Evolutionary conservation across 2,113 vertebrate genomes (phyloP), one percentile per base, ranked within the genome.

Genomic region (Laticauda laticaudata): DNA sequence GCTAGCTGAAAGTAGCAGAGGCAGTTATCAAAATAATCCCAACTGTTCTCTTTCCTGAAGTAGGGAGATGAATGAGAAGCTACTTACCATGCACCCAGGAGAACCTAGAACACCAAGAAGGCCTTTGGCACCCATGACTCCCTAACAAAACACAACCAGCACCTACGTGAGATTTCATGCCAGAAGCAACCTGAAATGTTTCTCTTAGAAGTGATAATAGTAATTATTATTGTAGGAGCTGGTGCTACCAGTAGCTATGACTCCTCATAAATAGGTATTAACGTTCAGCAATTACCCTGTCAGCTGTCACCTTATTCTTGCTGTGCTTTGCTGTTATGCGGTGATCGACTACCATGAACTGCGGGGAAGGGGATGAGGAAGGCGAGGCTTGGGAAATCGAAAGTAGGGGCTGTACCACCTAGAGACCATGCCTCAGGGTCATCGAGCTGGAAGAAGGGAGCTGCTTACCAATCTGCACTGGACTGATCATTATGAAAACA

Each of bases 41-140:
- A 69, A 55, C 39, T 85, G 24, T 2, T 18, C 15, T 26, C 8
- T 10, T 64, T 11, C 26, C 0, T 0, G 0, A 21, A 48, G 5
- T 53, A 34, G 6, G 6, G 20, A n/a, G 55, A 61, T 5, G 88
- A 48, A 26, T 1, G 53, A 86, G 86, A 86, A 92, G 0, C 2
- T 59, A 93, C 98, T 98, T 96, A 99, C 98, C 95, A 98, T 97
- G 0, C 94, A 97, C 3, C 98, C 98, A 23, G 85, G 1, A 1
- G 97, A 93, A 4, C 98, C 98, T 90, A 98, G 98, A 59, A 95
- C 95, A 20, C 98, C 98, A 0, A 29, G 11, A 0, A 69, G 93
- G 53, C 98, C 98, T 95, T 98, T 98, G 61, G 94, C 93, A 26
- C 98, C 98, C 0, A 18, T 95, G 94, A 97, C 93, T 1, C 98